Evolutionary conservation across 2,797 vertebrate species (phyloP).

Genomic region (Falco biarmicus): DNA sequence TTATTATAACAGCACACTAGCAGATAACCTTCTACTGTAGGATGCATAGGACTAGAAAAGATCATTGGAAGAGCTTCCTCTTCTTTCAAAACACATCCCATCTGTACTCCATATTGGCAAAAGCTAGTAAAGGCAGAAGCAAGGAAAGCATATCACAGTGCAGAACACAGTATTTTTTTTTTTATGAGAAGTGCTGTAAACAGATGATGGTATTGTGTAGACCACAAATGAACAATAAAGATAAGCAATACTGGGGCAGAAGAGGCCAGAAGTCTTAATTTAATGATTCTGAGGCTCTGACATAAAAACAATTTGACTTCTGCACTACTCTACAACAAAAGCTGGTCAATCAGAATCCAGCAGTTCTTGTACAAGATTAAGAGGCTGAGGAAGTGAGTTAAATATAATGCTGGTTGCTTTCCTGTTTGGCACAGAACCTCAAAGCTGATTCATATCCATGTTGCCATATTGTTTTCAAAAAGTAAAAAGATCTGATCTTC

Average conservation of each 20-base stretch:
- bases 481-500: not conserved
- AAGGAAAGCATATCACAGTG: not conserved
- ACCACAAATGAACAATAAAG: constrained; percentile 22
- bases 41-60: not conserved
- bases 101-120: not conserved
- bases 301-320: constrained; percentile 1
- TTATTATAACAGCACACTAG: not conserved
- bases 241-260: not conserved
- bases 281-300: not conserved
- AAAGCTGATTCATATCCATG: constrained; percentile 45
- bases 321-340: not conserved
- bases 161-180: not conserved
- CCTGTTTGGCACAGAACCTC: constrained; percentile 48
- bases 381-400: constrained; percentile 51
- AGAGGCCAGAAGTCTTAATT: constrained; percentile 20
- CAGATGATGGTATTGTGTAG: not conserved
- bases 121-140: not conserved
- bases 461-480: constrained; percentile 30
- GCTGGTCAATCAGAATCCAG: not conserved
- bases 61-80: not conserved
- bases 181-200: not conserved
- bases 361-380: constrained; percentile 9
- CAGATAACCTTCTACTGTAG: not conserved
- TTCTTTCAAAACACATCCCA: not conserved
- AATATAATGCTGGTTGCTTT: constrained; percentile 37